Base-by-base conservation (phyloP, 1,140 invertebrate species). In the Rhagoletis pomonella region DNA sequence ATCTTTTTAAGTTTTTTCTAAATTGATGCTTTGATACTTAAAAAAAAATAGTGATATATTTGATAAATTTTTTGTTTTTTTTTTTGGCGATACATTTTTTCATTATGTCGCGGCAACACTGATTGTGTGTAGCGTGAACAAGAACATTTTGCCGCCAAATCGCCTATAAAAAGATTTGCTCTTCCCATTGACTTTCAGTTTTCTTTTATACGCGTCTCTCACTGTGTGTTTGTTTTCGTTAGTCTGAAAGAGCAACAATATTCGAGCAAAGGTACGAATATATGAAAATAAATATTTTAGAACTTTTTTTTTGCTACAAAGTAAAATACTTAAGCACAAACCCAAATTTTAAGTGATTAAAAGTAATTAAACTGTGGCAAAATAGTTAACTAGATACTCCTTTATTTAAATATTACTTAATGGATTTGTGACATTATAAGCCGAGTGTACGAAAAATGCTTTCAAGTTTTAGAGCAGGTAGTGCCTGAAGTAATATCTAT, bases 151-250 rank as follows among this genome's bases (percentile, higher is more conserved):
- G 44, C n/a, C 47, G 73, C 47, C n/a, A 81, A 19, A 55, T 55
- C n/a, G 47, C 44, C 73, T 81, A 81, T 81, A 81, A 55, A 81
- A 81, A 81, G 73, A 81, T 55, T n/a, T 50, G 7, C n/a, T 81
- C 19, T 55, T 44, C 73, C 44, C 47, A 81, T 55, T 55, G 47
- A 19, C 6, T 12, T 81, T 81, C 47, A 81, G 73, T 81, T 17
- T 81, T 10, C 47, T n/a, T 81, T 55, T 55, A 14, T 55, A 17
- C 44, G 73, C 44, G 6, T 55, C 73, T 81, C 0, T 12, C 7
- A 55, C 55, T 29, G 17, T 81, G 10, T 42, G 5, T 7, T 81
- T 9, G 9, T 55, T 0, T 55, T 55, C n/a, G 17, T 39, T 12
- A n/a, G 4, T 44, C 73, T n/a, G 5, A 81, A 47, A 14, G 9